Evolutionary conservation across 2,113 vertebrate species (phyloP).

Genomic region (Damaliscus lunatus): DNA sequence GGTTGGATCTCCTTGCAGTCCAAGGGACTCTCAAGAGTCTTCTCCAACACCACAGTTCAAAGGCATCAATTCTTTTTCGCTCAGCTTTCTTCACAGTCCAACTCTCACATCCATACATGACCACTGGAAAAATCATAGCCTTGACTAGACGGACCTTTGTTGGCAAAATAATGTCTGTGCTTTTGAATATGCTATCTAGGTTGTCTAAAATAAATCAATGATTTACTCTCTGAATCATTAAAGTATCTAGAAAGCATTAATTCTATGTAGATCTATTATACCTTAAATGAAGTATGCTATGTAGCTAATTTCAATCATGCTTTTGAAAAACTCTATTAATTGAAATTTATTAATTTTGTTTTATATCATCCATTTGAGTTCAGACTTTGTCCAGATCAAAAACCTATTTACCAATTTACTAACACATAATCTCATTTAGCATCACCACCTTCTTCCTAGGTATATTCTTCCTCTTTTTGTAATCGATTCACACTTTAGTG

Average conservation of each 20-base stretch:
- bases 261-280: background rate
- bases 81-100: too few species aligned
- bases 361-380: background rate
- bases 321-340: background rate
- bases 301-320: background rate
- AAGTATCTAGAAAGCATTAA: background rate
- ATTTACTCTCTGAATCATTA: background rate
- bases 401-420: background rate
- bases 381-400: background rate
- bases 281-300: background rate
- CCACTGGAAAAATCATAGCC: too few species aligned
- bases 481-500: background rate
- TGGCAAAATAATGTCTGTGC: too few species aligned
- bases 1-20: too few species aligned
- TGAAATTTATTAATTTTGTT: background rate
- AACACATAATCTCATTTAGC: background rate
- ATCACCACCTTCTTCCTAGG: background rate
- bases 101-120: too few species aligned
- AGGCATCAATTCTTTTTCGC: rapidly evolving
- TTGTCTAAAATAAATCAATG: background rate
- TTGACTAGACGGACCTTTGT: too few species aligned
- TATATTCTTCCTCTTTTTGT: background rate
- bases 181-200: too few species aligned
- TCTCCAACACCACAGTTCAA: too few species aligned
- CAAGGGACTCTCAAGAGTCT: too few species aligned